Percentiles rank a stretch among this genome's conserved stretches.
Conservation (phyloP, 2,797 vertebrate species). For the Danio aesculapii region DNA sequence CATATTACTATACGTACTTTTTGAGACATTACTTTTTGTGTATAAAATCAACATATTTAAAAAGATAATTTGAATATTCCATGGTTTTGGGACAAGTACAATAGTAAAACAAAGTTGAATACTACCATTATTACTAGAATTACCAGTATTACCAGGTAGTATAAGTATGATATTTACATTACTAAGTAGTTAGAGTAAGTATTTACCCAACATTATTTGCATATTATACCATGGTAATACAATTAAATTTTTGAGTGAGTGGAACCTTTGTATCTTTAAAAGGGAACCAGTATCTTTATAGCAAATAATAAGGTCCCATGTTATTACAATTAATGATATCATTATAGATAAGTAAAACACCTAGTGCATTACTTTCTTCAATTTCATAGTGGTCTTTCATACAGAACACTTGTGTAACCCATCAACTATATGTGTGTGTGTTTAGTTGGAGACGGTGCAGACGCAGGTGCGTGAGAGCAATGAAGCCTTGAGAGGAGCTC, state of each 20-base stretch:
- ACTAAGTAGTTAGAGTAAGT: no score
- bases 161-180: no score
- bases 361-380: neutral
- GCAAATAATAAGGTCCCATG: neutral
- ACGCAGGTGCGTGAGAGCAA: constrained; percentile 81
- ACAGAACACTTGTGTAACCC: neutral
- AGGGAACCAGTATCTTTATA: neutral
- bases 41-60: no score
- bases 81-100: no score
- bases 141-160: no score
- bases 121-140: no score
- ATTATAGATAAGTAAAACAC: no score
- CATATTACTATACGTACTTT: neutral
- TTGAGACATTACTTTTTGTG: neutral
- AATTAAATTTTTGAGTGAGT: neutral
- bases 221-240: neutral
- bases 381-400: neutral
- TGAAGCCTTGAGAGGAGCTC: constrained; percentile 78
- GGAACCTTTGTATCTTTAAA: neutral
- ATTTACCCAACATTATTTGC: no score
- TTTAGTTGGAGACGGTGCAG: constrained; percentile 80
- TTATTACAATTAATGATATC: neutral
- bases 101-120: no score
- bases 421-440: neutral
- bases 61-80: no score